phyloP scores from a whole-genome alignment of 2,113 vertebrate genomes.

The Antigone vipio region DNA sequence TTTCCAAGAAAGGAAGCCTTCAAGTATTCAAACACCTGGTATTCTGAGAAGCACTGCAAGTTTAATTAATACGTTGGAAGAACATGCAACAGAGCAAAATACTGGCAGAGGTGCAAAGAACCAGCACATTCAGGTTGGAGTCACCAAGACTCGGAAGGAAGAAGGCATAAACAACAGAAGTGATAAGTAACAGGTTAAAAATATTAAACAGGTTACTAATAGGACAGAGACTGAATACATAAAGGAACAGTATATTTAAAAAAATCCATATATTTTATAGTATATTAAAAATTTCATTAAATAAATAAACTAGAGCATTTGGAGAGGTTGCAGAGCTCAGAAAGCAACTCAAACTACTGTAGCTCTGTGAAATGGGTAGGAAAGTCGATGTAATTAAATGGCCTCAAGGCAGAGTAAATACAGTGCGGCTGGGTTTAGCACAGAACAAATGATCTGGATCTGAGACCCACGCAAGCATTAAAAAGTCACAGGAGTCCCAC shows the following conservation, averaged over 20 bases:
- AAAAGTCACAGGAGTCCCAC: neutral
- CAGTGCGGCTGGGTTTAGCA: neutral
- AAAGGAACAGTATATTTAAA: neutral
- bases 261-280: neutral
- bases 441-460: neutral
- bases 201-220: neutral
- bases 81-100: neutral
- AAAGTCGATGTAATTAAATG: neutral
- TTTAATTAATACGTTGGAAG: neutral
- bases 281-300: neutral
- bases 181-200: neutral
- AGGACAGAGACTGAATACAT: neutral
- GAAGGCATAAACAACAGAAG: neutral
- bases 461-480: neutral
- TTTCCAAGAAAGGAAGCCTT: neutral
- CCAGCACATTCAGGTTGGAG: neutral
- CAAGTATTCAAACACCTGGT: neutral
- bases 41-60: neutral
- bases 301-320: neutral
- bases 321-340: neutral
- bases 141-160: neutral
- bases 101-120: neutral
- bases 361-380: neutral
- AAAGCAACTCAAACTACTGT: neutral
- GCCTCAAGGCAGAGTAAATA: neutral